These are phyloP conservation scores for Planiliza haematocheilus DNA, from an alignment of 2,113 vertebrate genomes.

Conservation along the genomic window DNA sequence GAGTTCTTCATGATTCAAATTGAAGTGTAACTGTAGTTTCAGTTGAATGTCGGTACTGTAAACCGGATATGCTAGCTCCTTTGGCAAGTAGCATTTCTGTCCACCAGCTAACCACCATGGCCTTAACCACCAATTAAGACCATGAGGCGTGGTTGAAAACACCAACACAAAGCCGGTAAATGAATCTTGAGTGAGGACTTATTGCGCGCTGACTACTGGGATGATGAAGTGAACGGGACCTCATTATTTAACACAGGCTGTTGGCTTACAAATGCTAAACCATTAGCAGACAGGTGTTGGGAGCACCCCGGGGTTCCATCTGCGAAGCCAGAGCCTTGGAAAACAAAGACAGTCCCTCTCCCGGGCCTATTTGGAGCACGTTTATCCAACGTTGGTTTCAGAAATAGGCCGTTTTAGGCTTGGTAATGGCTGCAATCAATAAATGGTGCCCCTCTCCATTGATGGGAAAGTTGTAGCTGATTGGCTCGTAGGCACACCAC, in stretches of 20 bases:
- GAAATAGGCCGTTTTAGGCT: conserved; percentile 60
- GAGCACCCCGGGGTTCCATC: conserved; percentile 53
- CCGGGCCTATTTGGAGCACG: conserved; percentile 48
- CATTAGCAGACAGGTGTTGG: conserved; percentile 63
- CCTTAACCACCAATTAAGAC: no score
- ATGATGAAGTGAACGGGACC: neutral
- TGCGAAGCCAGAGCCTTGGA: conserved; percentile 39
- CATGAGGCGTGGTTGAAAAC: neutral
- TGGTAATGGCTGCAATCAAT: conserved; percentile 71
- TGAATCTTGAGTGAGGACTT: neutral
- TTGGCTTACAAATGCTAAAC: conserved; percentile 60
- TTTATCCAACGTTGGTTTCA: conserved; percentile 49
- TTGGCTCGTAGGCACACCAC: neutral
- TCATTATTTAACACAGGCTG: conserved; percentile 44
- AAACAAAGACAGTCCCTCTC: conserved; percentile 42
- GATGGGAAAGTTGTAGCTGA: conserved; percentile 11
- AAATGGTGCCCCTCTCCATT: conserved; percentile 59
- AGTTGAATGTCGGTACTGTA: no score
- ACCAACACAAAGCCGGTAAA: neutral
- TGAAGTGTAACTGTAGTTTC: no score
- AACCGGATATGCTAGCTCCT: no score
- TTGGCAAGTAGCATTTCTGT: no score
- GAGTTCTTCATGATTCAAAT: no score
- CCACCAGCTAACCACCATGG: neutral
- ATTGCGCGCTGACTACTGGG: neutral